Base-by-base conservation (phyloP, 2,797 vertebrate genomes). In the Mormyrus hasselquistii region DNA sequence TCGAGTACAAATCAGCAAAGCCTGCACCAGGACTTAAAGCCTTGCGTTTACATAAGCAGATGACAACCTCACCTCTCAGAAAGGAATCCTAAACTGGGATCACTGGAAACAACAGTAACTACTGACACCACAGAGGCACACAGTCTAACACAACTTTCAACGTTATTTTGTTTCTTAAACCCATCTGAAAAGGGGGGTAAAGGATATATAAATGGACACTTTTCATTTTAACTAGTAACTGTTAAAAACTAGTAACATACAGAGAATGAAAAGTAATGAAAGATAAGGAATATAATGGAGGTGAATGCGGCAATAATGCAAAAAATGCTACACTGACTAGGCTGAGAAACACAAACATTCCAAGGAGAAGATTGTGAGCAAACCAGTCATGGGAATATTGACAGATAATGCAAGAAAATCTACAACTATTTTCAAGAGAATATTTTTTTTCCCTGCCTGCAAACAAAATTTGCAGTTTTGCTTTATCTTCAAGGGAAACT, bases 311-410 rank as follows among this genome's bases (percentile, higher is more conserved):
- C 53, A 65, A 22, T 14, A 87, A 88, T 57, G 50, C 25, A 85
- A 76, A 89, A 76, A 90, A 53, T 73, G 41, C 3, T 29, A 12
- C 41, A 88, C 4, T 22, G 10, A 89, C 34, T 52, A 85, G 62
- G 52, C 76, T 34, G 34, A 49, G 82, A 76, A 87, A 90, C 29
- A 88, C 88, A 86, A 47, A 85, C 91, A 91, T 90, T 85, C 84
- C 82, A 49, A 88, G 88, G 87, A 90, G 88, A 89, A 59, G 73
- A 83, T 29, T 73, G 82, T 88, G 86, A 88, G 88, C 95, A 95
- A 95, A 94, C 95, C 94, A 93, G 95, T 96, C 95, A 96, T 95
- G 95, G 95, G 95, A 95, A 93, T 93, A 94, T 94, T 94, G 91
- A 94, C 73, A 95, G 95, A 96, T 96, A 96, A 95, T 94, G 91